These are phyloP conservation scores for Drosophila sechellia DNA, from an alignment of 1,140 invertebrate genomes.

Conservation along the genomic window DNA sequence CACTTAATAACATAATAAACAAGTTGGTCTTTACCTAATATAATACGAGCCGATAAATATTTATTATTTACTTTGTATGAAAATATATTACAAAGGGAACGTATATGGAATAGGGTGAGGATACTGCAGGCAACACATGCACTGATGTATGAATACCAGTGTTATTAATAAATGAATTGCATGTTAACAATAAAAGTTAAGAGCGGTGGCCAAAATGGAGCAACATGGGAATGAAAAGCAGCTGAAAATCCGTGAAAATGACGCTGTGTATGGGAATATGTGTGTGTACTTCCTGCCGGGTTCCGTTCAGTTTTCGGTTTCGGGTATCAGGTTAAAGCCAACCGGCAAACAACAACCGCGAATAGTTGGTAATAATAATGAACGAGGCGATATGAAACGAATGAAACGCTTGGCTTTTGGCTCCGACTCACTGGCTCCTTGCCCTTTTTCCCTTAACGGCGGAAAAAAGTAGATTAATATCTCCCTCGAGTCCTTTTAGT, in stretches of 20 bases:
- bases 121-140: constrained; percentile 30
- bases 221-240: constrained; percentile 70
- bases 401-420: constrained; percentile 66
- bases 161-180: constrained; percentile 83
- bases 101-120: background rate
- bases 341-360: constrained; percentile 49
- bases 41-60: too few relatives aligned
- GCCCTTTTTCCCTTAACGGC: constrained; percentile 11
- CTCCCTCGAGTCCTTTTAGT: constrained; percentile 80
- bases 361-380: constrained; percentile 82
- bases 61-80: too few relatives aligned
- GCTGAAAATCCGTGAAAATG: constrained; percentile 62
- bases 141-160: constrained; percentile 75
- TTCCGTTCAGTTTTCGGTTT: constrained; percentile 75
- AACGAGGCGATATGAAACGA: constrained; percentile 56
- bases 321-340: constrained; percentile 72
- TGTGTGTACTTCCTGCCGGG: constrained; percentile 21
- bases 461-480: constrained; percentile 74
- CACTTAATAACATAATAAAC: too few relatives aligned
- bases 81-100: background rate
- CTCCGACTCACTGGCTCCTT: background rate
- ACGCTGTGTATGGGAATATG: constrained; percentile 18
- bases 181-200: constrained; percentile 82
- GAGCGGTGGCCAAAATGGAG: constrained; percentile 53
- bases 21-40: too few relatives aligned